Percentiles rank a stretch among this genome's conserved stretches.
These are phyloP conservation scores for Epinephelus moara DNA, from an alignment of 2,113 vertebrate species.

Conservation along the genomic window DNA sequence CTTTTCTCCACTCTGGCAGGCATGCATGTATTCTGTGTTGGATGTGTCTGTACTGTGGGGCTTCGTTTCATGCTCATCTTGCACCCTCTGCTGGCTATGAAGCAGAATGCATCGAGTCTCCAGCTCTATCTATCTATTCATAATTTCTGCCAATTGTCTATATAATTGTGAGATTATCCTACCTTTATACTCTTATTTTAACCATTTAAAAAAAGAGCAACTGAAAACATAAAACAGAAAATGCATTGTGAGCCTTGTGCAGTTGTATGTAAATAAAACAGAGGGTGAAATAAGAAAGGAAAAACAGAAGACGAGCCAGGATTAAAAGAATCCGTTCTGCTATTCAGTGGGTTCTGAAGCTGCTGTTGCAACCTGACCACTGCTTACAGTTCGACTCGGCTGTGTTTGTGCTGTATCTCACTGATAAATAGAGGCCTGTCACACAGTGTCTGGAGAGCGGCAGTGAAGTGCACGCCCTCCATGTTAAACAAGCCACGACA, in stretches of 20 bases:
- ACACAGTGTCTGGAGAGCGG: constrained; percentile 1
- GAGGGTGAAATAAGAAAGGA: not conserved
- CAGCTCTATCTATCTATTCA: not conserved
- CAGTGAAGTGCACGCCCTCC: constrained; percentile 1
- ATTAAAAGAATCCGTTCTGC: not conserved
- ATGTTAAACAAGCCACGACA: constrained; percentile 32
- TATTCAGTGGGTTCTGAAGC: not conserved
- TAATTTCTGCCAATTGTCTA: not conserved
- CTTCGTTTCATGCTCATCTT: constrained; percentile 41
- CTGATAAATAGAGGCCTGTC: constrained; percentile 52
- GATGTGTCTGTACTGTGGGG: not conserved
- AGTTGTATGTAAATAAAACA: not conserved
- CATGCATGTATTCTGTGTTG: not conserved
- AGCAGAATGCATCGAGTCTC: not conserved
- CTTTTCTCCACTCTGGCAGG: constrained; percentile 8
- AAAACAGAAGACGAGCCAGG: not conserved
- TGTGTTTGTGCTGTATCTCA: constrained; percentile 24
- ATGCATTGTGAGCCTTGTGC: not conserved
- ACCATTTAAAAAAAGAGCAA: not conserved
- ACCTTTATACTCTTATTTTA: not conserved
- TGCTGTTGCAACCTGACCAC: not conserved
- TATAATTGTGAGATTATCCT: not conserved
- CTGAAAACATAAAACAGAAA: not conserved
- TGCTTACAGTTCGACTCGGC: constrained; percentile 8
- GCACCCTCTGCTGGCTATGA: constrained; percentile 66